phyloP scores from a whole-genome alignment of 2,113 vertebrate species.

The Plecturocebus donacophilus region DNA sequence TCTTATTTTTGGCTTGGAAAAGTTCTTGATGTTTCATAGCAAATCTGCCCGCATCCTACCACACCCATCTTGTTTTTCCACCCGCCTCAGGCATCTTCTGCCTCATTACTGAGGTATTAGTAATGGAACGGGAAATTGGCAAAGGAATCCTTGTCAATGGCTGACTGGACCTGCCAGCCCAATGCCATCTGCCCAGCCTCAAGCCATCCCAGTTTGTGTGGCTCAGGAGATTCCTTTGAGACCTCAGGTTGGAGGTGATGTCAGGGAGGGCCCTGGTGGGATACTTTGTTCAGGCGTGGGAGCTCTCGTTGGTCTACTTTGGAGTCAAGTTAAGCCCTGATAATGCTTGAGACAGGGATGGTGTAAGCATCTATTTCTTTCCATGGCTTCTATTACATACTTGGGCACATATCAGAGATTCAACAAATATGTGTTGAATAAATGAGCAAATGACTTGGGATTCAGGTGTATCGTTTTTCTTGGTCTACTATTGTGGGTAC shows the following conservation, averaged over 20 bases:
- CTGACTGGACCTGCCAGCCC: too few species aligned
- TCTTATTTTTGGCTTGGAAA: constrained; percentile 21
- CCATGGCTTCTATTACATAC: too few species aligned
- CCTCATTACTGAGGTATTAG: not conserved
- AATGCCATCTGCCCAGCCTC: not conserved
- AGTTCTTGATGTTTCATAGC: not conserved
- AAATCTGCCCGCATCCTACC: not conserved
- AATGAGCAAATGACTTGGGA: not conserved
- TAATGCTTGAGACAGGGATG: not conserved
- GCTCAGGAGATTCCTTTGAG: not conserved
- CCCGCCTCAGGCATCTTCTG: not conserved
- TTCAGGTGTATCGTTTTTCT: not conserved
- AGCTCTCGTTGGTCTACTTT: not conserved
- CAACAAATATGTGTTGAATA: not conserved
- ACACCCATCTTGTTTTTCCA: not conserved
- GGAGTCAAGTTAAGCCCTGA: not conserved
- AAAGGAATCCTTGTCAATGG: not conserved
- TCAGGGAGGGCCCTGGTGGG: not conserved
- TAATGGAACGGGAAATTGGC: not conserved
- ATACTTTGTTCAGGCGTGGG: not conserved
- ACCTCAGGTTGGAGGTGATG: not conserved
- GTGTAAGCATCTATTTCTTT: not conserved
- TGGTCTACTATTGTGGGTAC: not conserved
- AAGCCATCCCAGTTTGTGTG: not conserved
- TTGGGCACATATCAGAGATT: not conserved